Evolutionary conservation across 2,888 invertebrate species (phyloP).

Genomic region (Machimus atricapillus): DNA sequence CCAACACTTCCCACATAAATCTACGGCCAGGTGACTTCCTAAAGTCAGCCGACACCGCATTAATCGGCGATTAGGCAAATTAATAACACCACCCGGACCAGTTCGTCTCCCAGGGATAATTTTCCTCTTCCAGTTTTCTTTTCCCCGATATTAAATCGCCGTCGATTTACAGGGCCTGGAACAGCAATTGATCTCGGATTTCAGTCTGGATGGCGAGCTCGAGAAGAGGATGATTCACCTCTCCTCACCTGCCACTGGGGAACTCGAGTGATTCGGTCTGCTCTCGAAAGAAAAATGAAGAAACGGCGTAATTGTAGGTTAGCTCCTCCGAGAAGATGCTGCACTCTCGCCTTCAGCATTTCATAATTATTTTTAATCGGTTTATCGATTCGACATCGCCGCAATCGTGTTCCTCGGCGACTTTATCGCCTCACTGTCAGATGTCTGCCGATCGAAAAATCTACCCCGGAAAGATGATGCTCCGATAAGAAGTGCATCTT

Average conservation of each 20-base stretch:
- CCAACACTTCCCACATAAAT: constrained; percentile 23
- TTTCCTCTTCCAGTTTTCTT: not conserved
- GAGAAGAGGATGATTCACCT: not conserved
- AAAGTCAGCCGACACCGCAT: constrained; percentile 4
- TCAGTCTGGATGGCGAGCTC: not conserved
- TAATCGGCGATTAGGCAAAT: constrained; percentile 29
- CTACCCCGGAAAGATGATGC: not conserved
- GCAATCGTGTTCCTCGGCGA: not conserved
- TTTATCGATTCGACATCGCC: constrained; percentile 14
- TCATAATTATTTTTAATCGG: constrained; percentile 38
- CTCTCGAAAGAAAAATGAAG: not conserved
- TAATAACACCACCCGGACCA: constrained; percentile 12
- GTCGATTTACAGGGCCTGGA: not conserved
- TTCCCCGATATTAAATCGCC: not conserved
- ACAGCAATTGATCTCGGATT: constrained; percentile 13
- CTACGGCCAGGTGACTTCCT: not conserved
- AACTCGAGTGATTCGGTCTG: not conserved
- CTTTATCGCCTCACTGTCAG: not conserved
- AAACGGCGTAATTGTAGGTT: not conserved
- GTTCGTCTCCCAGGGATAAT: not conserved
- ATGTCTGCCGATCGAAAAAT: not conserved
- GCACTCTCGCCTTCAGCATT: not conserved
- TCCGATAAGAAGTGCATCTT: not conserved
- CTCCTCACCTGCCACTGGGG: not conserved
- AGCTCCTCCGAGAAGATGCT: not conserved